Conservation (phyloP, 2,888 invertebrate genomes). For the Ischnus inquisitorius region DNA sequence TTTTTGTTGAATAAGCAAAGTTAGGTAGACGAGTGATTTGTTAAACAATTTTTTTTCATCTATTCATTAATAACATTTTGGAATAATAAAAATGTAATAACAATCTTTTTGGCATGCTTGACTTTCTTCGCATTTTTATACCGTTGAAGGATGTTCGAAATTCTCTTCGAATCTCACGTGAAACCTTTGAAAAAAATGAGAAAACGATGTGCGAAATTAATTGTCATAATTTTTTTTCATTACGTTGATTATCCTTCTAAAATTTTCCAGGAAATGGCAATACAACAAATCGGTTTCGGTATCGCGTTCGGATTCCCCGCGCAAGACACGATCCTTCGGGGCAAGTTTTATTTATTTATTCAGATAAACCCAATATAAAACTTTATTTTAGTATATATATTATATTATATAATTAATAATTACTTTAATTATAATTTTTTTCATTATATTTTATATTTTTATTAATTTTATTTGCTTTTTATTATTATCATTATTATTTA, state of each 20-base stretch:
- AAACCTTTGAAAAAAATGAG: not conserved
- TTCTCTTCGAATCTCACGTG: too few relatives aligned
- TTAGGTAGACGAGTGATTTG: too few relatives aligned
- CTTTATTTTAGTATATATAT: constrained; percentile 5
- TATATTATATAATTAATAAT: constrained; percentile 45
- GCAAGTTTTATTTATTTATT: constrained; percentile 64
- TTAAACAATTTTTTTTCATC: too few relatives aligned
- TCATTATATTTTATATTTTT: too few relatives aligned
- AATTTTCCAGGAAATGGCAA: constrained; percentile 69
- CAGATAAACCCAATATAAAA: not conserved
- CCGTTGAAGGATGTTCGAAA: too few relatives aligned
- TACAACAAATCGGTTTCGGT: constrained; percentile 73
- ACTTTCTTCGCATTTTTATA: too few relatives aligned
- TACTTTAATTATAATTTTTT: constrained; percentile 1
- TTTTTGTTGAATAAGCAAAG: too few relatives aligned
- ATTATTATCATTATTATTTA: constrained; percentile 14
- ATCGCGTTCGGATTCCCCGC: constrained; percentile 69
- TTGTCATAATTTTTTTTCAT: constrained; percentile 3
- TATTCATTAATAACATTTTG: too few relatives aligned
- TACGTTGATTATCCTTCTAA: not conserved
- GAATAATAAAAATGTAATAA: too few relatives aligned
- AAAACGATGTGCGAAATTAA: not conserved
- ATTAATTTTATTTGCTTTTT: not conserved
- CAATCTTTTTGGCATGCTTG: too few relatives aligned
- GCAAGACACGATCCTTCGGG: constrained; percentile 69